Evolutionary conservation across 2,797 vertebrate genomes (phyloP).

Genomic region (Clarias pachynema): DNA sequence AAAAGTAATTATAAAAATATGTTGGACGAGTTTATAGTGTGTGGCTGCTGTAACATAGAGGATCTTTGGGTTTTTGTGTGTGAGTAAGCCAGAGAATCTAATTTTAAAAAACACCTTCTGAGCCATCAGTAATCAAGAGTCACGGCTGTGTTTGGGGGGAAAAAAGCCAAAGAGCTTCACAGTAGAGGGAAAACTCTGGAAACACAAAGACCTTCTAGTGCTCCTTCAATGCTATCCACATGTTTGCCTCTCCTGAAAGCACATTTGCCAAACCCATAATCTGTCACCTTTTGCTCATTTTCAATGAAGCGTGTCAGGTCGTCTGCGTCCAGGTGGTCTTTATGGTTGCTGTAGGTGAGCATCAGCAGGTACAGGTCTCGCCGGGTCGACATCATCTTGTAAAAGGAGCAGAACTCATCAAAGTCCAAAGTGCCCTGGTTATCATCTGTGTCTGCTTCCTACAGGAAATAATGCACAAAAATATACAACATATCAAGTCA

Average conservation of each 20-base stretch:
- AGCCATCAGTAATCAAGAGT: not conserved
- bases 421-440: conserved; percentile 91
- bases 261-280: not conserved
- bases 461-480: not conserved
- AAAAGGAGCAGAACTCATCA: conserved; percentile 97
- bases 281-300: conserved; percentile 88
- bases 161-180: conserved; percentile 9
- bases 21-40: not conserved
- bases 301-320: conserved; percentile 89
- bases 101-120: not conserved
- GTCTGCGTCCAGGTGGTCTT: conserved; percentile 85
- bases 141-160: not conserved
- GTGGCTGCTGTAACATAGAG: not conserved
- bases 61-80: not conserved
- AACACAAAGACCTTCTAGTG: not conserved
- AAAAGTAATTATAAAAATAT: not conserved
- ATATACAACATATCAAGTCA: not conserved
- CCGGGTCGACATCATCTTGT: conserved; percentile 98
- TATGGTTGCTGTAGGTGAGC: conserved; percentile 96
- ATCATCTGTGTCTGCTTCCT: conserved; percentile 97
- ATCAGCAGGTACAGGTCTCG: conserved; percentile 94
- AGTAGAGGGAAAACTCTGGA: not conserved
- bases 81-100: not conserved
- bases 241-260: not conserved
- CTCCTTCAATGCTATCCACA: not conserved